Percentiles rank a stretch among this genome's conserved stretches.
phyloP scores from a whole-genome alignment of 2,888 invertebrate genomes.

The Trachelus tabidus region DNA sequence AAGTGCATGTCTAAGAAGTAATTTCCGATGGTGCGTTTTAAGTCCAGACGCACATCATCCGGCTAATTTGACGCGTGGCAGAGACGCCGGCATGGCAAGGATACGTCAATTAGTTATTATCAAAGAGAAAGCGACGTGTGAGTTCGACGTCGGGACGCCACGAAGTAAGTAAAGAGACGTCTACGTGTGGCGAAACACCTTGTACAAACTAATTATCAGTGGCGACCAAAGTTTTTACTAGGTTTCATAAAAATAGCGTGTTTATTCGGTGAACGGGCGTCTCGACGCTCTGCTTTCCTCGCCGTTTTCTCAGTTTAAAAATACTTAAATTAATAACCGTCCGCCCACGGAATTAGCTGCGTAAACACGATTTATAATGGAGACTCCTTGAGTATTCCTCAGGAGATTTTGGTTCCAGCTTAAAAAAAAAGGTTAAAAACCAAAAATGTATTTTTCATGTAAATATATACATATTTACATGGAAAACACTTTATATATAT shows the following conservation, averaged over 20 bases:
- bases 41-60: background rate
- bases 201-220: conserved; percentile 49
- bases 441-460: background rate
- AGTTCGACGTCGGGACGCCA: background rate
- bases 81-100: background rate
- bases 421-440: background rate
- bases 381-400: conserved; percentile 7
- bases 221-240: conserved; percentile 6
- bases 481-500: background rate
- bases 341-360: conserved; percentile 28
- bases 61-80: background rate
- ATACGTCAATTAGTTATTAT: background rate
- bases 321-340: conserved; percentile 28
- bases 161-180: background rate
- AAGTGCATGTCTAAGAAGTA: background rate
- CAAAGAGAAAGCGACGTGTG: background rate
- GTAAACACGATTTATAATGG: conserved; percentile 33
- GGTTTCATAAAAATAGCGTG: conserved; percentile 5
- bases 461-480: background rate
- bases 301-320: conserved; percentile 17
- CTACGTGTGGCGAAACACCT: conserved; percentile 16
- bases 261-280: background rate
- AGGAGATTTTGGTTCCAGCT: background rate
- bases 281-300: background rate
- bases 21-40: background rate